Evolutionary conservation across 2,113 vertebrate species (phyloP).

Genomic region (Toxotes jaculatrix): DNA sequence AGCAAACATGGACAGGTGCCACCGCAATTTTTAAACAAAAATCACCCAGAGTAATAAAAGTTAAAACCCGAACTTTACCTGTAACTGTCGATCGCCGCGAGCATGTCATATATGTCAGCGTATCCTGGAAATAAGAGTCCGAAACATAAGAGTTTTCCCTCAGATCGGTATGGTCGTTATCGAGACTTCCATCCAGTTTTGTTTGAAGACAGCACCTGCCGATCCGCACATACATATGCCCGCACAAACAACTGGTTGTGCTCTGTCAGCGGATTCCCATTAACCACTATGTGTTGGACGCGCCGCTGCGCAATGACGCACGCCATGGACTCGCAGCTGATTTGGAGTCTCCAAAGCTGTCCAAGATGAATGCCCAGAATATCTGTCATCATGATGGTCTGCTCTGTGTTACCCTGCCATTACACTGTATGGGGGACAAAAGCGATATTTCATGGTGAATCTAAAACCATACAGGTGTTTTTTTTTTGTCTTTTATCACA

Average conservation of each 20-base stretch:
- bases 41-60: slow-evolving; percentile 1
- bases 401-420: background rate
- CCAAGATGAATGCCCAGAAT: slow-evolving; percentile 33
- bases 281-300: slow-evolving; percentile 57
- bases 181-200: slow-evolving; percentile 53
- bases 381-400: slow-evolving; percentile 15
- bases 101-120: slow-evolving; percentile 53
- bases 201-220: slow-evolving; percentile 59
- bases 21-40: background rate
- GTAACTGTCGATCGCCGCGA: slow-evolving; percentile 34
- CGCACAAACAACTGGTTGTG: slow-evolving; percentile 68
- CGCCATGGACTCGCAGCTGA: slow-evolving; percentile 56
- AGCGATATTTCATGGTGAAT: background rate
- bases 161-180: slow-evolving; percentile 10
- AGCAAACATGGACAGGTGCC: background rate
- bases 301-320: slow-evolving; percentile 80
- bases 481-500: no score
- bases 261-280: slow-evolving; percentile 70
- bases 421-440: background rate
- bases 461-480: background rate
- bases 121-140: slow-evolving; percentile 59
- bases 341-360: slow-evolving; percentile 66
- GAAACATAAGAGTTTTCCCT: slow-evolving; percentile 30
- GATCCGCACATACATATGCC: slow-evolving; percentile 55
- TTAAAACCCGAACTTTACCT: slow-evolving; percentile 71